Evolutionary conservation across 2,113 vertebrate genomes (phyloP).

Genomic region (Coregonus clupeaformis): DNA sequence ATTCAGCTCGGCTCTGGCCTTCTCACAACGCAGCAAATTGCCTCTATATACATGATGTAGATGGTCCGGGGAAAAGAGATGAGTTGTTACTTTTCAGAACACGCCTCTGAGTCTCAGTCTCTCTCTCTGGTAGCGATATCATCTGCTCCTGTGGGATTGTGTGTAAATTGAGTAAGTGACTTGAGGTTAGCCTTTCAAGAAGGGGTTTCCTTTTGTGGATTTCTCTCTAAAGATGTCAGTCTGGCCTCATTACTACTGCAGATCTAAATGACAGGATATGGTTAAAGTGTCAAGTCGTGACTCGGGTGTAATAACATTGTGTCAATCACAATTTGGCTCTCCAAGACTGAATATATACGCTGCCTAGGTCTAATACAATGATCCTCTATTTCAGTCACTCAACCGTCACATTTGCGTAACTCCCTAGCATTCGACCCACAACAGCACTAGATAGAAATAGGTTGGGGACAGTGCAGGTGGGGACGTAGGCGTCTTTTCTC

Average conservation of each 20-base stretch:
- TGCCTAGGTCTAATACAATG: too few species aligned
- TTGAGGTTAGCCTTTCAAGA: background rate
- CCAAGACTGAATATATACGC: too few species aligned
- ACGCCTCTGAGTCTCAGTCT: background rate
- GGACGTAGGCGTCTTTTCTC: background rate
- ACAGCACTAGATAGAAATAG: background rate
- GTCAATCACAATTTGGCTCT: too few species aligned
- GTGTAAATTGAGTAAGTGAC: background rate
- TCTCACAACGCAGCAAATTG: constrained; percentile 1
- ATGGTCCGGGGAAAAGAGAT: constrained; percentile 9
- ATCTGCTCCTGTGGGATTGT: background rate
- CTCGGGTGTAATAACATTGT: too few species aligned
- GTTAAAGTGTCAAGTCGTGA: too few species aligned
- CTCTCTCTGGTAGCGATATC: background rate
- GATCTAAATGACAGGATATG: too few species aligned
- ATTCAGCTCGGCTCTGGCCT: background rate
- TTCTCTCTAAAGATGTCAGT: too few species aligned
- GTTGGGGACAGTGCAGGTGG: background rate
- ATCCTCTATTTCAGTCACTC: background rate
- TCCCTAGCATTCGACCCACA: background rate
- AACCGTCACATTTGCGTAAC: background rate
- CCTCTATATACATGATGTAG: constrained; percentile 31
- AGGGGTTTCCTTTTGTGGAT: background rate
- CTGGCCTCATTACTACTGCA: too few species aligned
- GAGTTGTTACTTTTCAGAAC: constrained; percentile 19